These are phyloP conservation scores for Amniataba percoides DNA, from an alignment of 2,797 vertebrate species.

Conservation along the genomic window DNA sequence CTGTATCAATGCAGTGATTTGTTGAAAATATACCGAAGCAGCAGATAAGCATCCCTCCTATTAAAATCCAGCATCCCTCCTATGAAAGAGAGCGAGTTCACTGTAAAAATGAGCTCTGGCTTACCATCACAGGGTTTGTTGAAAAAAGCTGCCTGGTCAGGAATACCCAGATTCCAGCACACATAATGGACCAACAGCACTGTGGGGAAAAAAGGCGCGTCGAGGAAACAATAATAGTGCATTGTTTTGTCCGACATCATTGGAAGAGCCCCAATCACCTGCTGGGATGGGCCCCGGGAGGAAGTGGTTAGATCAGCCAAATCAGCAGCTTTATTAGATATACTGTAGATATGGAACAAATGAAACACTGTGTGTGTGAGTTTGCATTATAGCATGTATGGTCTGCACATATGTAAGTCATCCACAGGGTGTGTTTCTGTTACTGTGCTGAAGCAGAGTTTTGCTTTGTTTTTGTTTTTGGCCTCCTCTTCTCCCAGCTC, in stretches of 20 bases:
- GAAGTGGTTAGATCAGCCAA: conserved; percentile 2
- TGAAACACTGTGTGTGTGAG: conserved; percentile 8
- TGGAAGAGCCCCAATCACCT: conserved; percentile 4
- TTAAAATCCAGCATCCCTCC: not conserved
- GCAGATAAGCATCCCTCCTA: not conserved
- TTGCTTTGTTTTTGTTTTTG: too few relatives aligned
- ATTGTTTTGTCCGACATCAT: conserved; percentile 13
- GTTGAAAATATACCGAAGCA: not conserved
- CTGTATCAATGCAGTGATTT: not conserved
- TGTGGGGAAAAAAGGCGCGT: conserved; percentile 44
- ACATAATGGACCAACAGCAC: conserved; percentile 36
- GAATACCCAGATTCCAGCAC: conserved; percentile 50
- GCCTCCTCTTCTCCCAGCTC: not conserved
- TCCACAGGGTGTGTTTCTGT: not conserved
- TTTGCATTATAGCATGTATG: not conserved
- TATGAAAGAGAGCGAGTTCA: not conserved
- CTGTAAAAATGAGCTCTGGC: conserved; percentile 6
- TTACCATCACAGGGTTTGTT: conserved; percentile 24
- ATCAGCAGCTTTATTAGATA: not conserved
- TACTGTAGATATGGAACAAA: conserved; percentile 2
- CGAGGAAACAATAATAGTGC: conserved; percentile 27
- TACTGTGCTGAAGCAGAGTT: not conserved
- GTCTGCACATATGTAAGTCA: conserved; percentile 3
- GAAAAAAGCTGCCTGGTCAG: conserved; percentile 40
- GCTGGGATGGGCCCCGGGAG: not conserved